phyloP scores from a whole-genome alignment of 2,888 invertebrate species.

The Germaria angustata region DNA sequence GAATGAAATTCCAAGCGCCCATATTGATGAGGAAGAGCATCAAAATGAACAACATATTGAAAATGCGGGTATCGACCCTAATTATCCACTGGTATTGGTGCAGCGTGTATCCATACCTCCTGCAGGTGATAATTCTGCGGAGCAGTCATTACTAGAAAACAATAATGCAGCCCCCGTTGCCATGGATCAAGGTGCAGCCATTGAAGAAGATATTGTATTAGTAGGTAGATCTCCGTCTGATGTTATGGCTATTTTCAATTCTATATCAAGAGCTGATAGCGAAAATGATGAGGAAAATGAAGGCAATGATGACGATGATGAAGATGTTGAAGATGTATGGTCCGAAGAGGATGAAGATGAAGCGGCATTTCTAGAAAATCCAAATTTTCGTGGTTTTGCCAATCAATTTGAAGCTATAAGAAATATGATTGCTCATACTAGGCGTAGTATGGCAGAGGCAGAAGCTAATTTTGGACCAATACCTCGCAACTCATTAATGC shows the following conservation, averaged over 20 bases:
- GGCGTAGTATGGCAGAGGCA: conserved; percentile 63
- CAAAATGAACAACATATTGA: conserved; percentile 63
- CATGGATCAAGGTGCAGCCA: conserved; percentile 41
- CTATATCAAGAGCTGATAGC: conserved; percentile 2
- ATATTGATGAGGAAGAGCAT: conserved; percentile 32
- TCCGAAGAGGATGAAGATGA: conserved; percentile 61
- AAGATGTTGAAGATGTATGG: conserved; percentile 37
- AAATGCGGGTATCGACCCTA: conserved; percentile 62
- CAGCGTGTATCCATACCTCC: conserved; percentile 49
- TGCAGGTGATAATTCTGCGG: conserved; percentile 1
- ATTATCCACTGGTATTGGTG: conserved; percentile 57
- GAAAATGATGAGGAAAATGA: conserved; percentile 61
- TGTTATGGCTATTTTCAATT: conserved; percentile 13
- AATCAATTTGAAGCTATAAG: conserved; percentile 61
- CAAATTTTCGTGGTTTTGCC: conserved; percentile 57
- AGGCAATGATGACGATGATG: conserved; percentile 43
- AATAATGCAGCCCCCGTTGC: conserved; percentile 1
- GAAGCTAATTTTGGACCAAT: conserved; percentile 57
- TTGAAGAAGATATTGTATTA: background rate
- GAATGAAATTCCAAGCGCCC: background rate
- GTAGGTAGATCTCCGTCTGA: background rate
- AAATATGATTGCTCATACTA: conserved; percentile 64
- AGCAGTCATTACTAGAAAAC: background rate
- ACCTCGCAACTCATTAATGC: conserved; percentile 72
- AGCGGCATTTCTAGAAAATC: conserved; percentile 58